These are phyloP conservation scores for Lepilemur septentrionalis DNA, from an alignment of 2,797 vertebrate species.

Conservation along the genomic window DNA sequence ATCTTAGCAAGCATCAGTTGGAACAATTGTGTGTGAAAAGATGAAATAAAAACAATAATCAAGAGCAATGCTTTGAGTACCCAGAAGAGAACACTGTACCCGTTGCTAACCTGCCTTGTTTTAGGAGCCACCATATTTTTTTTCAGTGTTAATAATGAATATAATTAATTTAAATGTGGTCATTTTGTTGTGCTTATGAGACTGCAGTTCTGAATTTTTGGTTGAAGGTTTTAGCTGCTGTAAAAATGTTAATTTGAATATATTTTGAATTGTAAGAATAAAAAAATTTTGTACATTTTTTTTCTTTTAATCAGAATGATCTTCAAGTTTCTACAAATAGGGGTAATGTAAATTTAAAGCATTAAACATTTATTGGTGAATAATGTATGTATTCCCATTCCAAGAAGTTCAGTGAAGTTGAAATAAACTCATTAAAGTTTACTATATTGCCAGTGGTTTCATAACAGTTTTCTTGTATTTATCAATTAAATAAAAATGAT, in stretches of 20 bases:
- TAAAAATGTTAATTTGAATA: conserved; percentile 70
- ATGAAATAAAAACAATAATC: not conserved
- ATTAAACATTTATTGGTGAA: conserved; percentile 62
- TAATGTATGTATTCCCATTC: conserved; percentile 64
- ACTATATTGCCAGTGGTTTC: conserved; percentile 46
- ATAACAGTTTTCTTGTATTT: conserved; percentile 36
- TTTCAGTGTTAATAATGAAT: conserved; percentile 22
- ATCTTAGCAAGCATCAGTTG: not conserved
- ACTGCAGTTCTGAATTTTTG: conserved; percentile 38
- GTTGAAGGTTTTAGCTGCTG: conserved; percentile 46
- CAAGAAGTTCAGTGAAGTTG: conserved; percentile 37
- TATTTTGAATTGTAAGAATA: conserved; percentile 66
- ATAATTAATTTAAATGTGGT: not conserved
- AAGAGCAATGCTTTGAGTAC: not conserved
- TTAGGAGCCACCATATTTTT: not conserved
- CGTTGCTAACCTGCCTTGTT: not conserved
- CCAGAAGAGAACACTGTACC: not conserved
- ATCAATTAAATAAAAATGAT: conserved; percentile 56
- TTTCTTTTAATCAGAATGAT: conserved; percentile 38
- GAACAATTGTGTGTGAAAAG: conserved; percentile 22
- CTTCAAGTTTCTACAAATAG: conserved; percentile 47
- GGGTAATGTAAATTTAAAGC: conserved; percentile 60
- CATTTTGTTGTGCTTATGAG: conserved; percentile 32
- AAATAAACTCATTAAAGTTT: conserved; percentile 70
- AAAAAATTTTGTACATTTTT: conserved; percentile 47